These are phyloP conservation scores for Cacoxenus indagator DNA, from an alignment of 2,888 invertebrate genomes.

Conservation along the genomic window DNA sequence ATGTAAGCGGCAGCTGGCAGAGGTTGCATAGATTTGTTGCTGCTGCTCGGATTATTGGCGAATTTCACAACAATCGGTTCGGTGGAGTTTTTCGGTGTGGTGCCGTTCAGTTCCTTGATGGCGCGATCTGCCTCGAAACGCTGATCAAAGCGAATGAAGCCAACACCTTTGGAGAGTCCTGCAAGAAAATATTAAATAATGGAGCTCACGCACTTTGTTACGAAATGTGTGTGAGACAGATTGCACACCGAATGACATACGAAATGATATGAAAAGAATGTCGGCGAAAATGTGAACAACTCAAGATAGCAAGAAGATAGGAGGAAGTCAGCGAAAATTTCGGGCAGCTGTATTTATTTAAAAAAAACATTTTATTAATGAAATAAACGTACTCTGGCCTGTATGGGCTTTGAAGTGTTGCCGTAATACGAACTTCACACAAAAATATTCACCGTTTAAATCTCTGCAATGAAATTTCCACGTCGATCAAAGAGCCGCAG, in stretches of 20 bases:
- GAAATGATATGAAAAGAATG: conserved; percentile 23
- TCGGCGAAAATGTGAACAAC: conserved; percentile 16
- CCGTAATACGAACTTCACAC: no score
- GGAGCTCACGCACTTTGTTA: not conserved
- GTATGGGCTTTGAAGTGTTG: no score
- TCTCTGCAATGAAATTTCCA: no score
- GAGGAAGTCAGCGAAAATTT: no score
- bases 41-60: conserved; percentile 93
- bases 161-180: conserved; percentile 95
- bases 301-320: not conserved
- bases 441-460: no score
- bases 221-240: not conserved
- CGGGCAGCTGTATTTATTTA: no score
- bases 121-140: conserved; percentile 92
- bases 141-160: conserved; percentile 95
- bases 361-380: no score
- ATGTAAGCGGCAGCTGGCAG: conserved; percentile 87
- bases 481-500: no score
- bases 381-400: no score
- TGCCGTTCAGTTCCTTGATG: conserved; percentile 91
- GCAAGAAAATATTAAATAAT: conserved; percentile 41
- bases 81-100: conserved; percentile 87
- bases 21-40: conserved; percentile 85
- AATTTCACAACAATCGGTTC: conserved; percentile 96
- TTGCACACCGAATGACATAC: conserved; percentile 6